Base-by-base conservation (phyloP, 2,797 vertebrate species). In the Catostomus latipinnis region DNA sequence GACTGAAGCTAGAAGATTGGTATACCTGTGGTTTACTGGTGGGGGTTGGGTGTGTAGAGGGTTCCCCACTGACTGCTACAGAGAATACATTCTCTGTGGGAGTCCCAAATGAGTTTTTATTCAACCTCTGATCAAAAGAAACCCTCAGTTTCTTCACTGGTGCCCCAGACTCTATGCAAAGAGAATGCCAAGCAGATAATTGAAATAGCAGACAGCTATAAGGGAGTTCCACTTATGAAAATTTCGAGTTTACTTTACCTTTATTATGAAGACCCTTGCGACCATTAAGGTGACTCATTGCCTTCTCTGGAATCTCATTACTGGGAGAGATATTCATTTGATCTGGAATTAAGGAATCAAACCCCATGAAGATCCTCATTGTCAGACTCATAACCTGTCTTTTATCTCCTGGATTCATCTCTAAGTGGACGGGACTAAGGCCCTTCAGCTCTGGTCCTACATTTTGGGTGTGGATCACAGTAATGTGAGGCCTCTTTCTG, bases 391-490 rank as follows among this genome's bases (percentile, higher is more conserved):
- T 13, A 57, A 16, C 60, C 43, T 48, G 34, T 66, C 52, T 71
- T 74, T 69, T 71, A 22, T 82, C 68, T 43, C 61, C 18, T 22
- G 63, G 69, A 16, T 71, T 73, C 11, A 87, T 89, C 61, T 89
- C 89, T 18, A 86, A 71, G 18, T 50, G n/a, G 75, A 89, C 45
- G 52, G 88, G 80, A 79, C 81, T 78, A 78, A 84, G 71, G 5
- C 84, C 71, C 58, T 85, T 78, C 62, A 87, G 43, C 83, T 85
- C 84, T 85, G 81, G 0, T 70, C 86, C 8, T 58, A 89, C 65
- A 1, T 80, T 81, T 73, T 82, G 76, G 52, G 83, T 52, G 13
- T 76, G 56, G 84, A 87, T 18, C 88, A 85, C 46, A 12, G 34
- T 34, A 34, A 0, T 81, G 0, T 52, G 68, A 48, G 16, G 69